A percentile compares a stretch with the other conserved stretches of the same genome.
phyloP scores from a whole-genome alignment of 2,888 invertebrate species.

The Nycteola revayana region DNA sequence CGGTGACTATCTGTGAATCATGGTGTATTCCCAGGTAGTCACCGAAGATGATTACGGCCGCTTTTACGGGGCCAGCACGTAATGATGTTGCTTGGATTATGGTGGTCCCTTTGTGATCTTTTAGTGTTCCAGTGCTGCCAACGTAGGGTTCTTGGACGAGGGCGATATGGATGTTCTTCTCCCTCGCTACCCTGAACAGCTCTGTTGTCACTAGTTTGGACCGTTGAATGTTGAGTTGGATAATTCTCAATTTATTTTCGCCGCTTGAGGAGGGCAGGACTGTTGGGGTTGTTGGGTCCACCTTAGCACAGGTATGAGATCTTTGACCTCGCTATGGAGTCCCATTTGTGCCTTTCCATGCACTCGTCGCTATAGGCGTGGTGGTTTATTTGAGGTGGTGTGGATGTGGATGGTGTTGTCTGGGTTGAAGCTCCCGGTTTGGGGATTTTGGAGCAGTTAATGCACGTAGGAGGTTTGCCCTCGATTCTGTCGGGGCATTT shows the following conservation, averaged over 20 bases:
- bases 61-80: not conserved
- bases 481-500: not conserved
- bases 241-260: not conserved
- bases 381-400: constrained; percentile 3
- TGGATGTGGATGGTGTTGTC: no score
- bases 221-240: constrained; percentile 5
- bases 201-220: constrained; percentile 1
- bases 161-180: not conserved
- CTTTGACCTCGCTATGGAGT: not conserved
- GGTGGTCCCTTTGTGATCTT: not conserved
- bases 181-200: not conserved
- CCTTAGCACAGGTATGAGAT: not conserved
- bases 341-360: constrained; percentile 10
- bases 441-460: not conserved
- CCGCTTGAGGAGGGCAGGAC: not conserved
- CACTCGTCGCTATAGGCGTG: constrained; percentile 13
- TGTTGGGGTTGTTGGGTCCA: not conserved
- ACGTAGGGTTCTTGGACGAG: constrained; percentile 6
- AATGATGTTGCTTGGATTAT: not conserved
- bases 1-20: not conserved
- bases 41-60: not conserved
- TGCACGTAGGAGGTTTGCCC: not conserved
- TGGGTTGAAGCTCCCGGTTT: no score
- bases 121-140: not conserved
- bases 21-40: no score